A percentile compares a stretch with the other conserved stretches of the same genome.
Conservation (phyloP, 2,113 vertebrate genomes). For the Tetrax tetrax region DNA sequence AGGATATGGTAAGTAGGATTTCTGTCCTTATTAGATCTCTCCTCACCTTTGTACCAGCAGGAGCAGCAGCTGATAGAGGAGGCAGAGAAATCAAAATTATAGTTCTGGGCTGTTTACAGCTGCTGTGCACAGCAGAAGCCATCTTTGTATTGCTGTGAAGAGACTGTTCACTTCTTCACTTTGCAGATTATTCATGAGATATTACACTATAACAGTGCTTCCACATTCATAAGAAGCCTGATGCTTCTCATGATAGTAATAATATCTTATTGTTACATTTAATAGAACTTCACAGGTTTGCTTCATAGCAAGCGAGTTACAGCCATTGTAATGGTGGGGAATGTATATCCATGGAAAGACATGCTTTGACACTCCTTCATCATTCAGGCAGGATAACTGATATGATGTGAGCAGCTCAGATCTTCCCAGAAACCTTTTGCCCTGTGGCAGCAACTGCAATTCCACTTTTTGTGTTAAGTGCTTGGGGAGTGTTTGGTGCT, state of each 20-base stretch:
- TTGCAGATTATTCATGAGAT: not conserved
- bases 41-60: not conserved
- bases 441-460: not conserved
- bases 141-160: not conserved
- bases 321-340: not conserved
- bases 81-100: not conserved
- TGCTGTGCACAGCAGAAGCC: not conserved
- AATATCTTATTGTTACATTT: not conserved
- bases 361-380: not conserved
- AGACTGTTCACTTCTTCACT: not conserved
- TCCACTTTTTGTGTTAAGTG: not conserved
- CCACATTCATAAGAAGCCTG: not conserved
- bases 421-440: not conserved
- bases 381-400: not conserved
- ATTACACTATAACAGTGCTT: not conserved
- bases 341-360: not conserved
- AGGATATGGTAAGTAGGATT: constrained; percentile 74
- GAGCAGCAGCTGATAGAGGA: not conserved
- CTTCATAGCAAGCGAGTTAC: not conserved
- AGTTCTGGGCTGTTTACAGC: not conserved
- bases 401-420: not conserved
- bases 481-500: not conserved
- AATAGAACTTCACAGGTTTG: not conserved
- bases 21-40: constrained; percentile 7
- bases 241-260: not conserved